Conservation (phyloP, 2,113 vertebrate genomes). For the Halichoerus grypus region DNA sequence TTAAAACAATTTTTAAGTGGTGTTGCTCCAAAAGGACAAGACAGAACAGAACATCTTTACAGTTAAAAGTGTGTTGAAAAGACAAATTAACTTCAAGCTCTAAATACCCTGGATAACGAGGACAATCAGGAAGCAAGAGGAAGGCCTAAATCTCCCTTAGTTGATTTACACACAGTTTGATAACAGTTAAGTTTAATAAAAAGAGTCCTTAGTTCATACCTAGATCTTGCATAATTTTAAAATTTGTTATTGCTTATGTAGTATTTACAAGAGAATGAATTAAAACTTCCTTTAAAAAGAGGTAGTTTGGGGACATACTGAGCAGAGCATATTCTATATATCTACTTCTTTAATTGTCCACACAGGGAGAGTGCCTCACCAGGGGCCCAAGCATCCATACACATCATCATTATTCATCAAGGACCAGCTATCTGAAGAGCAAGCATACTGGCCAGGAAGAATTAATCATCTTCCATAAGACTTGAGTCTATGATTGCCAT, state of each 20-base stretch:
- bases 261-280: conserved; percentile 36
- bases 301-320: background rate
- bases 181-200: conserved; percentile 8
- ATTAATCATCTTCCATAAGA: background rate
- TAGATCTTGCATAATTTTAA: conserved; percentile 38
- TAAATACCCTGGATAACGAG: background rate
- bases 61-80: conserved; percentile 38
- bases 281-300: conserved; percentile 38
- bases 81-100: conserved; percentile 23
- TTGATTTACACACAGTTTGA: background rate
- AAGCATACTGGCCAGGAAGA: background rate
- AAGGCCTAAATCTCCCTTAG: background rate
- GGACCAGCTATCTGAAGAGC: background rate
- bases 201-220: conserved; percentile 11
- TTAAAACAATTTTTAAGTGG: conserved; percentile 41
- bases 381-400: background rate
- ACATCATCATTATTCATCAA: background rate
- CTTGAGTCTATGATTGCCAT: background rate
- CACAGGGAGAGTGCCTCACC: background rate
- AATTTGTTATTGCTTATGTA: background rate
- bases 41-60: background rate
- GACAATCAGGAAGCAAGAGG: background rate
- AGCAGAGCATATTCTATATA: background rate
- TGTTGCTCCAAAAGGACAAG: conserved; percentile 39
- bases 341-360: background rate